Evolutionary conservation across 2,113 vertebrate species (phyloP).

Genomic region (Lepidothrix coronata): DNA sequence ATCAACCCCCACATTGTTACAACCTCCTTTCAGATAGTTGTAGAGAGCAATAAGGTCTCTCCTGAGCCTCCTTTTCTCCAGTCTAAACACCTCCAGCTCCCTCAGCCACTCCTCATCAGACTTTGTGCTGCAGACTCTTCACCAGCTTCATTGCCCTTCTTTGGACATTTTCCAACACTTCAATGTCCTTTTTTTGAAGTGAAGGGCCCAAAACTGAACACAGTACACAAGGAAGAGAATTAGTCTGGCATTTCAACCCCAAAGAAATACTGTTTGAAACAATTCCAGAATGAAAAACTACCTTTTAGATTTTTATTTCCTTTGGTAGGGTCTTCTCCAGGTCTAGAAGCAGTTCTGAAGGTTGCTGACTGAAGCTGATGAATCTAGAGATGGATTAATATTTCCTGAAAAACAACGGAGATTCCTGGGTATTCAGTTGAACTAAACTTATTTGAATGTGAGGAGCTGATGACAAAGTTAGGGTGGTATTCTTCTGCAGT

Average conservation of each 20-base stretch:
- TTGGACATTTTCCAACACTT: background rate
- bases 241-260: background rate
- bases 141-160: background rate
- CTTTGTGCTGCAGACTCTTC: background rate
- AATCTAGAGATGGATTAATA: background rate
- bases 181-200: background rate
- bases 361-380: background rate
- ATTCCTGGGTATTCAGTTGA: background rate
- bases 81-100: background rate
- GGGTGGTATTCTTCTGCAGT: background rate
- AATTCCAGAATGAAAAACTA: background rate
- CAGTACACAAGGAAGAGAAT: background rate
- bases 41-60: background rate
- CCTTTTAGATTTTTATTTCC: background rate
- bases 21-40: background rate
- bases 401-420: background rate
- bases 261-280: background rate
- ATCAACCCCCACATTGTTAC: fast-evolving
- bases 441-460: background rate
- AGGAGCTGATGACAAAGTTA: background rate
- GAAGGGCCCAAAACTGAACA: background rate
- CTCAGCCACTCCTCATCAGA: background rate
- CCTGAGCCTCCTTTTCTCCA: background rate
- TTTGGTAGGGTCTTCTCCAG: background rate
- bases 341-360: background rate